phyloP scores from a whole-genome alignment of 1,140 invertebrate genomes.

The Megalonaias nervosa region DNA sequence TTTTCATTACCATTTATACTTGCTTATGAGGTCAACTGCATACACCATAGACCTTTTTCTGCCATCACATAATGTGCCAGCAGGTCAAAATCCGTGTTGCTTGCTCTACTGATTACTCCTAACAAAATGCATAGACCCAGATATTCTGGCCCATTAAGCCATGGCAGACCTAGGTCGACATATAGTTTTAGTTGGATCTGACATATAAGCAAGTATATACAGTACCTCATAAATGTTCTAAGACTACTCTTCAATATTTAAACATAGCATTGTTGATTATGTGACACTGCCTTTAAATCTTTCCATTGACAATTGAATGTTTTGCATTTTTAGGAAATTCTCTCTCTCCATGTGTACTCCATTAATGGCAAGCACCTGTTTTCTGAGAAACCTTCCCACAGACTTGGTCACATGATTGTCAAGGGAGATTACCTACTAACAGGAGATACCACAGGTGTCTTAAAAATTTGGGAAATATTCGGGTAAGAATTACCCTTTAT shows the following conservation, averaged over 20 bases:
- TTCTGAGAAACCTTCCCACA: slow-evolving; percentile 71
- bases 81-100: no score
- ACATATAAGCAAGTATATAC: not conserved
- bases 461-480: slow-evolving; percentile 72
- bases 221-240: not conserved
- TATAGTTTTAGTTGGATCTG: not conserved
- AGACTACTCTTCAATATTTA: not conserved
- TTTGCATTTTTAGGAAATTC: slow-evolving; percentile 52
- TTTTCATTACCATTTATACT: not conserved
- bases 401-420: slow-evolving; percentile 64
- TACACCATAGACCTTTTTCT: no score
- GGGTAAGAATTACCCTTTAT: slow-evolving; percentile 52
- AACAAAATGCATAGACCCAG: no score
- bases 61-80: no score
- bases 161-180: no score
- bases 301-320: no score
- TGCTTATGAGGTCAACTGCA: no score
- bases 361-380: slow-evolving; percentile 77
- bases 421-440: slow-evolving; percentile 62
- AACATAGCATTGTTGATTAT: not conserved
- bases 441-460: slow-evolving; percentile 72
- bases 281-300: no score
- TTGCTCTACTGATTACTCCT: no score
- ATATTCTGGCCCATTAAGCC: no score
- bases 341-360: slow-evolving; percentile 75